phyloP scores from a whole-genome alignment of 1,140 invertebrate genomes.

The Aphis craccivora region DNA sequence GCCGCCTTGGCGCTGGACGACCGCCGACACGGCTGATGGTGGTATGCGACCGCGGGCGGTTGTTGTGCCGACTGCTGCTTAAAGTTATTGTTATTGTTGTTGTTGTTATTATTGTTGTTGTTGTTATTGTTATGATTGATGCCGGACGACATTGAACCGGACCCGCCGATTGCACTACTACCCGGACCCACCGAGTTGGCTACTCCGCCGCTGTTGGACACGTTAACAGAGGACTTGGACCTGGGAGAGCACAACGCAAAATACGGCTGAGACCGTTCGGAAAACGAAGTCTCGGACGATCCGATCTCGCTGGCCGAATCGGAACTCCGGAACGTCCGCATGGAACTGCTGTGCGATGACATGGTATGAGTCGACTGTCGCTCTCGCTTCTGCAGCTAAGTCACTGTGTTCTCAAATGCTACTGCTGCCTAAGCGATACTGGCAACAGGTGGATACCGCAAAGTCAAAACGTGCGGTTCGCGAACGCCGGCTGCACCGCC shows the following conservation, averaged over 20 bases:
- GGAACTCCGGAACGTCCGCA: constrained; percentile 51
- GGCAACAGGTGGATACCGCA: constrained; percentile 6
- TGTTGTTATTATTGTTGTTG: neutral
- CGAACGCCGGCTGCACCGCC: neutral
- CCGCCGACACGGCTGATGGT: constrained; percentile 40
- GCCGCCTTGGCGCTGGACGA: constrained; percentile 41
- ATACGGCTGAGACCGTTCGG: constrained; percentile 38
- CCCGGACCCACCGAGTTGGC: neutral
- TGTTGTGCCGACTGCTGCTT: neutral
- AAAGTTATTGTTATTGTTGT: neutral
- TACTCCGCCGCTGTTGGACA: neutral
- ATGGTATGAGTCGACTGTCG: neutral
- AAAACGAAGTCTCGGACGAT: constrained; percentile 48
- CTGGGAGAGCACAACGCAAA: constrained; percentile 42
- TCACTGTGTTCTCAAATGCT: too few relatives aligned
- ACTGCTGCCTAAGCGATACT: neutral
- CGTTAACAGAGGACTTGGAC: constrained; percentile 41
- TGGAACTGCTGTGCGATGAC: constrained; percentile 48
- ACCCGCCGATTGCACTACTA: neutral
- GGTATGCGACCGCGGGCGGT: neutral
- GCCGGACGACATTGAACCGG: neutral
- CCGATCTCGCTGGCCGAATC: constrained; percentile 45
- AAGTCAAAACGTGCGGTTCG: neutral
- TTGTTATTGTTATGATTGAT: neutral
- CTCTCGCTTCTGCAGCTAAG: neutral